Conservation (phyloP, 2,888 invertebrate species). For the Lithophane leautieri region DNA sequence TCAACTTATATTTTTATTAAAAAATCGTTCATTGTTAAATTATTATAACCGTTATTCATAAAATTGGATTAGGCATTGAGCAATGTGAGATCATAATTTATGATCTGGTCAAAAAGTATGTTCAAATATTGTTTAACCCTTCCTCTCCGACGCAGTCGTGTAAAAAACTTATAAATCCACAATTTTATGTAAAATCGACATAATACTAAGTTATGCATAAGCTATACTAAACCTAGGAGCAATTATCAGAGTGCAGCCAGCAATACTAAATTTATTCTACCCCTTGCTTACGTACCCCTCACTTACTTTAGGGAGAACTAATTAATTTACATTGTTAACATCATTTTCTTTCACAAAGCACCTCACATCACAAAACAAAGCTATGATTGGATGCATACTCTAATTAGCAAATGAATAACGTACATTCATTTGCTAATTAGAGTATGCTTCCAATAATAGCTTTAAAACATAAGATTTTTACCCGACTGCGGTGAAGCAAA, state of each 20-base stretch:
- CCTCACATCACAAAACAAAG: background rate
- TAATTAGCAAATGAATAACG: conserved; percentile 9
- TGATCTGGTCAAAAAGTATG: background rate
- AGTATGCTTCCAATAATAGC: too few species aligned
- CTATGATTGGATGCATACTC: background rate
- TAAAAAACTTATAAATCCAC: background rate
- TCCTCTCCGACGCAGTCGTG: background rate
- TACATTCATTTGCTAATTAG: too few species aligned
- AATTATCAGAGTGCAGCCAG: background rate
- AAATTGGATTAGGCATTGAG: background rate
- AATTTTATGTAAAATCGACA: background rate
- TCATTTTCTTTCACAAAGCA: background rate
- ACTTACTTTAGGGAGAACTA: background rate
- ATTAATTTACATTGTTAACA: too few species aligned
- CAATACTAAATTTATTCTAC: background rate
- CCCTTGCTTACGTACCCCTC: background rate
- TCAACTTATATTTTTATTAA: too few species aligned
- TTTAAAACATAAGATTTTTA: too few species aligned
- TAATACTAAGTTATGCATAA: background rate
- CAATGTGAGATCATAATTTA: background rate
- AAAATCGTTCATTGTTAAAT: too few species aligned
- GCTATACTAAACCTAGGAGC: background rate
- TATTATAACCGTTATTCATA: background rate
- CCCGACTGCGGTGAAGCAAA: too few species aligned
- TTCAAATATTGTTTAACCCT: background rate